Percentiles rank a stretch among this genome's conserved stretches.
phyloP scores from a whole-genome alignment of 2,888 invertebrate species.

The Pseudococcus longispinus region DNA sequence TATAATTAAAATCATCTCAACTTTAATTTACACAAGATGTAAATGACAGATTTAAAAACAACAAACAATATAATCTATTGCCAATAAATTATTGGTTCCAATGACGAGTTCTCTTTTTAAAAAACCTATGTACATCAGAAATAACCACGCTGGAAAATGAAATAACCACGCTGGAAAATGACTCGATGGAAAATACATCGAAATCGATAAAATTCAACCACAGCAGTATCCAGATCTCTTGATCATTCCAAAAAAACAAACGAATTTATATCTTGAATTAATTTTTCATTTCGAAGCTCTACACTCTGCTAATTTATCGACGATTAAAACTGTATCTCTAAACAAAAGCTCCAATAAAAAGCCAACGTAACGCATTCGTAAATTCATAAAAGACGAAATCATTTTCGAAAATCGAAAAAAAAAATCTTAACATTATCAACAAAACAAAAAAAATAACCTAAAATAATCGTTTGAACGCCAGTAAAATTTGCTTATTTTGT shows the following conservation, averaged over 20 bases:
- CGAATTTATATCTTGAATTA: not conserved
- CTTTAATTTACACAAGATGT: not conserved
- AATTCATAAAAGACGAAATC: not conserved
- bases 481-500: not conserved
- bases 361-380: not conserved
- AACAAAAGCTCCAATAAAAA: not conserved
- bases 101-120: not conserved
- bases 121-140: not conserved
- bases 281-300: not conserved
- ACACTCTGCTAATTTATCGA: not conserved
- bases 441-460: not conserved
- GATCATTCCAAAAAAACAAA: not conserved
- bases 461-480: not conserved
- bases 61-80: not conserved
- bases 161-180: too few relatives aligned
- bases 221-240: not conserved
- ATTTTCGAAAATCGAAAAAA: not conserved
- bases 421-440: slow-evolving; percentile 4
- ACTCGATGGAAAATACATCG: not conserved
- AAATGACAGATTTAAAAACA: not conserved
- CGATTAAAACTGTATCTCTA: not conserved
- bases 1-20: not conserved
- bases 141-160: not conserved
- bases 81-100: not conserved
- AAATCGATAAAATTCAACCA: not conserved